Evolutionary conservation across 2,113 vertebrate species (phyloP).

Genomic region (Cyprinodon brontotheroides): DNA sequence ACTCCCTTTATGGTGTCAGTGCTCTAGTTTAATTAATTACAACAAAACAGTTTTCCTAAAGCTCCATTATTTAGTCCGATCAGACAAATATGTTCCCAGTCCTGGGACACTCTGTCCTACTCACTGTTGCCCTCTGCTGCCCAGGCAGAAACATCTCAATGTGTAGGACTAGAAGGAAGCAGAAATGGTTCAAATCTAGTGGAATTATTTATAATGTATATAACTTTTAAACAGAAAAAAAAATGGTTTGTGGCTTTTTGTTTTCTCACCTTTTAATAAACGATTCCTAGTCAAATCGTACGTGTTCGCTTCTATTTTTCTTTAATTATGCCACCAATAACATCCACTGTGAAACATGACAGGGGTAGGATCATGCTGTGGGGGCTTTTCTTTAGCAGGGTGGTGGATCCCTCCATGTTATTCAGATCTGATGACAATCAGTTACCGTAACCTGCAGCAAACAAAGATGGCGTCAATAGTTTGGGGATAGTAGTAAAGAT

Average conservation of each 20-base stretch:
- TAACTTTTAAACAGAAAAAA: conserved; percentile 75
- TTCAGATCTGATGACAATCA: no score
- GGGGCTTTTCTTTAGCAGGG: no score
- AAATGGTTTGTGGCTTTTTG: conserved; percentile 73
- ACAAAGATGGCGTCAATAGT: no score
- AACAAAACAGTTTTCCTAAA: conserved; percentile 6
- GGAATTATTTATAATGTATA: conserved; percentile 83
- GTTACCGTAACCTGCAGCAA: no score
- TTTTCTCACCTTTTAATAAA: conserved; percentile 82
- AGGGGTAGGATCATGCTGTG: no score
- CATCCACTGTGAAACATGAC: no score
- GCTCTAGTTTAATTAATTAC: conserved; percentile 6
- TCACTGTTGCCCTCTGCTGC: conserved; percentile 24
- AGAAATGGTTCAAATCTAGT: conserved; percentile 73
- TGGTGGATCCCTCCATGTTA: no score
- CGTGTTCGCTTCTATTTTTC: conserved; percentile 6
- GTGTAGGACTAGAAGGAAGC: conserved; percentile 55
- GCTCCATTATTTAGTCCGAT: conserved; percentile 43
- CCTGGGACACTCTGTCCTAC: conserved; percentile 8
- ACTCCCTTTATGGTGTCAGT: conserved; percentile 8
- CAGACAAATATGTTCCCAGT: conserved; percentile 20
- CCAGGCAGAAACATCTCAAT: conserved; percentile 48
- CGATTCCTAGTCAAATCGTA: conserved; percentile 77
- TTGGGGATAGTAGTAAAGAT: no score
- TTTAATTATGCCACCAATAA: background rate